Conservation (phyloP, 2,113 vertebrate genomes). For the Setophaga petechia region DNA sequence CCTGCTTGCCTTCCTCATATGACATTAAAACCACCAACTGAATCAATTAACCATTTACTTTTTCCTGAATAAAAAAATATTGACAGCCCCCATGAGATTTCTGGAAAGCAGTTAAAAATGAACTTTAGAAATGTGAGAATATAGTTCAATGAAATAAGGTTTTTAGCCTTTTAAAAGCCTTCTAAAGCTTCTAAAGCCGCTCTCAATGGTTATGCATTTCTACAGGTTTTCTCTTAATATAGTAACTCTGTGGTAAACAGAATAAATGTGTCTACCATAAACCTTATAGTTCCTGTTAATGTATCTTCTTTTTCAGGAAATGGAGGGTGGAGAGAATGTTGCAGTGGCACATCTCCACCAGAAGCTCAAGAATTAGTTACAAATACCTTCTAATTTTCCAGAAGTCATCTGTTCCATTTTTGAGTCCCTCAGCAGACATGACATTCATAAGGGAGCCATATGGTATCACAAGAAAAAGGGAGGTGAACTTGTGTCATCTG, state of each 20-base stretch:
- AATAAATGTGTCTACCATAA: background rate
- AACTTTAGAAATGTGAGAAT: background rate
- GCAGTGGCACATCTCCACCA: background rate
- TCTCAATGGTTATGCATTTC: background rate
- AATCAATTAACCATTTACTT: background rate
- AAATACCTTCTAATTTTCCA: constrained; percentile 2
- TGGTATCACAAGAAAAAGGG: background rate
- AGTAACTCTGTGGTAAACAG: background rate
- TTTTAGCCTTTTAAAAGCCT: background rate
- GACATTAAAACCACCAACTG: background rate
- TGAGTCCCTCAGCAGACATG: background rate
- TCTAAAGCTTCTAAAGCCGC: background rate
- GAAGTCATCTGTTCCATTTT: background rate
- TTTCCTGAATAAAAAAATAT: background rate
- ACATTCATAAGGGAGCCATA: background rate
- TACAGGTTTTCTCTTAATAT: background rate
- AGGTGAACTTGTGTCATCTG: background rate
- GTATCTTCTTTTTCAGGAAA: background rate
- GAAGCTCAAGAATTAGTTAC: background rate
- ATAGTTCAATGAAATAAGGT: background rate
- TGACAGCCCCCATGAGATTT: background rate
- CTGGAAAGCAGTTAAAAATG: background rate
- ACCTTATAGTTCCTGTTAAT: background rate
- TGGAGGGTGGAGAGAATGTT: background rate
- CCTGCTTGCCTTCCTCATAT: background rate